Evolutionary conservation across 2,888 invertebrate species (phyloP).

Genomic region (Gibbula magus): DNA sequence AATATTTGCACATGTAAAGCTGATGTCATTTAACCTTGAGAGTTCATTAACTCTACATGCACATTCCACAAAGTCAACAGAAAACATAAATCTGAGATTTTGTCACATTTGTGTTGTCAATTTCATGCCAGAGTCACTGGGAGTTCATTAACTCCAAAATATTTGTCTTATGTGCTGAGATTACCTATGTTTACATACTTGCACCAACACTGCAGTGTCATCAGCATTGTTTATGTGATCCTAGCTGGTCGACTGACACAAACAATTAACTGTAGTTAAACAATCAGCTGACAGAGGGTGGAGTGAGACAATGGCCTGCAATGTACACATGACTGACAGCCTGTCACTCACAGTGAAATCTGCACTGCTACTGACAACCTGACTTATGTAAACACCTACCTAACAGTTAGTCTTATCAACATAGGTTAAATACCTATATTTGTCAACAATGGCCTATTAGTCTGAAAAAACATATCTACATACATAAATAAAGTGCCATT

Average conservation of each 20-base stretch:
- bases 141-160: background rate
- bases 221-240: background rate
- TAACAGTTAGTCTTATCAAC: no score
- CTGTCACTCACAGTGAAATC: background rate
- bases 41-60: no score
- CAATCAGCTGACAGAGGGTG: background rate
- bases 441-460: no score
- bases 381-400: no score
- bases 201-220: background rate
- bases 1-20: no score
- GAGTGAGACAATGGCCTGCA: background rate
- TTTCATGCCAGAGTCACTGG: background rate
- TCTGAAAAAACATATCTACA: no score
- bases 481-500: no score
- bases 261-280: background rate
- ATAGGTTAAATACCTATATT: no score
- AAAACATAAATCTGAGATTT: no score
- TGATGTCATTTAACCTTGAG: no score
- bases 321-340: background rate
- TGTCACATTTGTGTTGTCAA: background rate
- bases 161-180: background rate
- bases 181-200: conserved; percentile 1
- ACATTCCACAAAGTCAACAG: no score
- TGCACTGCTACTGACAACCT: background rate
- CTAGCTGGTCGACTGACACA: background rate